These are phyloP conservation scores for Camponotus floridanus DNA, from an alignment of 1,140 invertebrate genomes.

Conservation along the genomic window DNA sequence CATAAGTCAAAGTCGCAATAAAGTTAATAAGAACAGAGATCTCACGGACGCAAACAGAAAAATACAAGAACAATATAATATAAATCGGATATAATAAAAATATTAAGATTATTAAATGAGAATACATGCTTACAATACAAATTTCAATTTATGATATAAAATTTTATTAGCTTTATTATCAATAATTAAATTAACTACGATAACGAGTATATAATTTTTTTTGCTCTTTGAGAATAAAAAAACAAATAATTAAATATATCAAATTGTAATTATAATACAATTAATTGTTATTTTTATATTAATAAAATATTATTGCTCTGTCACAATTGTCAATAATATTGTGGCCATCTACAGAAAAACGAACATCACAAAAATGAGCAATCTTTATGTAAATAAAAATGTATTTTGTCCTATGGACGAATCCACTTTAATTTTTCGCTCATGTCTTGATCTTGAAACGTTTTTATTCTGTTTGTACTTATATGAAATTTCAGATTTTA, in stretches of 20 bases:
- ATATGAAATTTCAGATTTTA: neutral
- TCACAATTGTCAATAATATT: neutral
- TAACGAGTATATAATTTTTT: neutral
- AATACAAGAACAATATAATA: too few relatives aligned
- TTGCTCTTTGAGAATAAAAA: neutral
- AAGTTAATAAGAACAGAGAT: too few relatives aligned
- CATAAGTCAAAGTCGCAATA: too few relatives aligned
- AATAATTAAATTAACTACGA: slow-evolving; percentile 16
- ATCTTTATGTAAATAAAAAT: slow-evolving; percentile 14
- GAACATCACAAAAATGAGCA: neutral
- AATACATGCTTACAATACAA: neutral
- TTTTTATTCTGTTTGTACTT: neutral
- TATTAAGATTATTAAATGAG: neutral
- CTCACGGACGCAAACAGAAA: too few relatives aligned
- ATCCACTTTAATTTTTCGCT: slow-evolving; percentile 5
- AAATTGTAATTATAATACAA: neutral
- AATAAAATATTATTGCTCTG: neutral
- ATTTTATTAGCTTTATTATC: neutral
- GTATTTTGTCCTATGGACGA: neutral
- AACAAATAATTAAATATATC: neutral
- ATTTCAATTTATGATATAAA: neutral
- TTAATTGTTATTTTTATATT: neutral
- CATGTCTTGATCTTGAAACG: neutral
- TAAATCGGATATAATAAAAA: too few relatives aligned
- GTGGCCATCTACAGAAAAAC: neutral